Conservation (phyloP, 35 echinoderm and acorn worm genomes). For the Ophioderma brevispina region DNA sequence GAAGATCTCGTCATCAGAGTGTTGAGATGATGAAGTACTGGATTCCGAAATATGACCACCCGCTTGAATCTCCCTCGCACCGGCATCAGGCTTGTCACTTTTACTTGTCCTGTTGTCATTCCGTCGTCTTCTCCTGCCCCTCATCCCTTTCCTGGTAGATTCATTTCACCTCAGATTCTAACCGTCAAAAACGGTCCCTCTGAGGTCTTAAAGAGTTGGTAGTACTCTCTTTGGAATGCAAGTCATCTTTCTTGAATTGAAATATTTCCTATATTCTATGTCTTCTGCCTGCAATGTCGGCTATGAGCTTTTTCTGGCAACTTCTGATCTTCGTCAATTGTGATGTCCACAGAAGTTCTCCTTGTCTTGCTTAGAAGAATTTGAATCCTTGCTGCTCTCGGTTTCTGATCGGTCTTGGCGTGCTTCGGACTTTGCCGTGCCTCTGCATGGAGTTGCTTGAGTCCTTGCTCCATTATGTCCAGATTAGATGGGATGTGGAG, state of each 20-base stretch:
- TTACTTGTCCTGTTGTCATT: background rate
- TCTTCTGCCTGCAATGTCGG: too few relatives aligned
- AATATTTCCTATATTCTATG: background rate
- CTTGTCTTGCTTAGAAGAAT: background rate
- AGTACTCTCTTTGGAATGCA: background rate
- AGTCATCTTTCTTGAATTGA: background rate
- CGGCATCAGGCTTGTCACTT: background rate
- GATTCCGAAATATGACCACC: conserved; percentile 55
- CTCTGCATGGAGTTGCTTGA: conserved; percentile 67
- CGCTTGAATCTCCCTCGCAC: background rate
- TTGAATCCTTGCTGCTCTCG: conserved; percentile 63
- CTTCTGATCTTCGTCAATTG: conserved; percentile 34
- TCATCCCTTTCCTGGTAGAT: background rate
- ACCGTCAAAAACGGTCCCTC: background rate
- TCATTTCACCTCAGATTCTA: background rate
- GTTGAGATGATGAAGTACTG: conserved; percentile 79
- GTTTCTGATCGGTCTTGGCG: conserved; percentile 37
- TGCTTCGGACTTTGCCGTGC: background rate
- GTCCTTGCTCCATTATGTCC: conserved; percentile 74
- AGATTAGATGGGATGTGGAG: conserved; percentile 63
- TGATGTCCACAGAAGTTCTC: background rate
- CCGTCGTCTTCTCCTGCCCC: background rate
- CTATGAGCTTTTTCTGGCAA: conserved; percentile 14
- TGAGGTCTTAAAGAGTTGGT: background rate
- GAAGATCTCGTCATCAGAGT: conserved; percentile 79